Evolutionary conservation across 2,888 invertebrate genomes (phyloP), one percentile per base, ranked within the genome.

Genomic region (Pelosia muscerda): DNA sequence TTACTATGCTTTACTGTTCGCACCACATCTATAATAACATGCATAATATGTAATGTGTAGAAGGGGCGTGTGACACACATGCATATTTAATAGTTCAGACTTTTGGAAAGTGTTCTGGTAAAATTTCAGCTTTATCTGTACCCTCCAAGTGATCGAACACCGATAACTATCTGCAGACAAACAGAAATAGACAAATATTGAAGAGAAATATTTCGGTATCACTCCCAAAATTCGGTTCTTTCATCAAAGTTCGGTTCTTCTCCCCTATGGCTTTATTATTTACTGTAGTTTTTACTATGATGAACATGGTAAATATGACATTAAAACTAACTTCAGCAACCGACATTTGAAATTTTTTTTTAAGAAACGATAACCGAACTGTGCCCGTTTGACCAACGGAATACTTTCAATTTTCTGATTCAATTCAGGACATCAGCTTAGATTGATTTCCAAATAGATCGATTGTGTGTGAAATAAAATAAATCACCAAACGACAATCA

Each of bases 391-490:
- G 22, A 55, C 54, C 15, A 64, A 59, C 53, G 54, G n/a, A 65
- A 26, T 54, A 38, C 34, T 26, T 65, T 65, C 23, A 53, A 65
- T 54, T 60, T 59, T 54, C 34, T 31, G 31, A 55, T 49, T 60
- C 25, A 38, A 15, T 42, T n/a, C 72, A 72, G 77, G 69, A 69
- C 8, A 88, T 87, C 89, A 90, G 93, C 91, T 90, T 90, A 88
- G 84, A 79, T 80, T 76, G 84, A 83, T 87, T 87, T 82, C 84
- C 83, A 82, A 28, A 6, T 28, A 28, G 84, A 86, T 86, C 83
- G 83, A 84, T 78, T 81, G 83, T 15, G 38, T 38, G 38, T 38
- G 15, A 38, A 15, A 81, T 83, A 81, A 83, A 56, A 13, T 22
- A 15, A 42, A 42, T 42, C 42, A 42, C 15, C 38, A 15, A 15